These are phyloP conservation scores for Furcifer pardalis DNA, from an alignment of 2,797 vertebrate genomes.

Conservation along the genomic window DNA sequence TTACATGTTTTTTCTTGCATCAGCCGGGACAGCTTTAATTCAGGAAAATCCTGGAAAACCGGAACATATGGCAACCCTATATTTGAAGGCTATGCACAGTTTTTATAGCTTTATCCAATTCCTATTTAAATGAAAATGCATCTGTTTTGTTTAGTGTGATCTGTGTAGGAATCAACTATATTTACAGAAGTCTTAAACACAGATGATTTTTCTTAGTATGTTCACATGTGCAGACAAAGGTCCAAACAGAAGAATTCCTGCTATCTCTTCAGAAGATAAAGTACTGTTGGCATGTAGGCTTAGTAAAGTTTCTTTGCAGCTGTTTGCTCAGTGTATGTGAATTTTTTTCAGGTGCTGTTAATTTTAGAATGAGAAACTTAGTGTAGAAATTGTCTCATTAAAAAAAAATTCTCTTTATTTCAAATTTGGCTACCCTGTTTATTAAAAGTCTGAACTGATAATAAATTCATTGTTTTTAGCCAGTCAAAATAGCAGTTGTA, in stretches of 20 bases:
- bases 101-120: not conserved
- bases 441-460: conserved; percentile 32
- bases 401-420: not conserved
- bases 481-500: conserved; percentile 93
- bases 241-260: no score
- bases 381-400: not conserved
- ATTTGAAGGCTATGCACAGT: not conserved
- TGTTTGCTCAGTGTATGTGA: not conserved
- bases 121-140: not conserved
- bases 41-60: no score
- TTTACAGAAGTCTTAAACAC: not conserved
- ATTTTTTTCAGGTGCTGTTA: no score
- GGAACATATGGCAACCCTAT: no score
- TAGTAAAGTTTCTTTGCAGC: not conserved
- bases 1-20: no score
- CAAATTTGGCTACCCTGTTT: not conserved
- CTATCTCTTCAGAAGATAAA: no score
- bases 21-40: no score
- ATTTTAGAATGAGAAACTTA: not conserved
- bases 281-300: not conserved
- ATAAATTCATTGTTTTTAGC: conserved; percentile 76
- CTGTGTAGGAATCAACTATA: not conserved
- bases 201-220: not conserved
- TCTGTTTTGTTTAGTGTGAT: not conserved
- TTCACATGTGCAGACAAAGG: no score